Percentiles rank a stretch among this genome's conserved stretches.
phyloP scores from a whole-genome alignment of 2,797 vertebrate genomes.

The Geotrypetes seraphini region DNA sequence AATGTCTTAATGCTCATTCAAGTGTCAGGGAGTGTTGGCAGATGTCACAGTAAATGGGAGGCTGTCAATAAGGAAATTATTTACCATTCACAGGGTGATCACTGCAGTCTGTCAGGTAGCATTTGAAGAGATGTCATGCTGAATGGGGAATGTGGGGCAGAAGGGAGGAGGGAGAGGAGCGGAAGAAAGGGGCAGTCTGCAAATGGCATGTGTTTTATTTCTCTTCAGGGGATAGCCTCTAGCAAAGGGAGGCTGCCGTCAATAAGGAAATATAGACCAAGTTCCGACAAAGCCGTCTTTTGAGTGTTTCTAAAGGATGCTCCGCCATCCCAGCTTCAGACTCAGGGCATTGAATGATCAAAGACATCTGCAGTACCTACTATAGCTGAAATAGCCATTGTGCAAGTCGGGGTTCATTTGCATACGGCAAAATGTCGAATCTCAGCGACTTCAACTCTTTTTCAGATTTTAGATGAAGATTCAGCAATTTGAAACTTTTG shows the following conservation, averaged over 20 bases:
- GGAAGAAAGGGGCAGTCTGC: slow-evolving; percentile 3
- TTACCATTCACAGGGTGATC: slow-evolving; percentile 38
- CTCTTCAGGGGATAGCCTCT: slow-evolving; percentile 1
- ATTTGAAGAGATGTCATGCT: slow-evolving; percentile 25
- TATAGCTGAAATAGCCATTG: not conserved
- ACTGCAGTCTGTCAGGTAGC: slow-evolving; percentile 42
- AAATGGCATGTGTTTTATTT: slow-evolving; percentile 1
- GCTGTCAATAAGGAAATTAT: slow-evolving; percentile 49
- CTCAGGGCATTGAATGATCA: no score
- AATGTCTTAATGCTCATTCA: slow-evolving; percentile 59
- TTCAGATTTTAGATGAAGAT: rapidly evolving
- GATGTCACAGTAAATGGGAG: slow-evolving; percentile 51
- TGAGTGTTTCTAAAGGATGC: not conserved
- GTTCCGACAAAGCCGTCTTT: not conserved
- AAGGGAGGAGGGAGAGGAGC: no score
- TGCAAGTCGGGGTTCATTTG: not conserved
- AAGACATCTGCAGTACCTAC: not conserved
- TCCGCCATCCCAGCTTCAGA: no score
- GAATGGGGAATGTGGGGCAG: slow-evolving; percentile 13
- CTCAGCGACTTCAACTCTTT: rapidly evolving
- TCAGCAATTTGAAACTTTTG: not conserved
- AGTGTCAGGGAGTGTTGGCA: slow-evolving; percentile 44
- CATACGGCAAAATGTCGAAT: rapidly evolving
- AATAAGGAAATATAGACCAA: slow-evolving; percentile 7
- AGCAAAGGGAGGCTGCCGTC: not conserved